Conservation (phyloP, 1,140 invertebrate species). For the Sminthurinus signatus region DNA sequence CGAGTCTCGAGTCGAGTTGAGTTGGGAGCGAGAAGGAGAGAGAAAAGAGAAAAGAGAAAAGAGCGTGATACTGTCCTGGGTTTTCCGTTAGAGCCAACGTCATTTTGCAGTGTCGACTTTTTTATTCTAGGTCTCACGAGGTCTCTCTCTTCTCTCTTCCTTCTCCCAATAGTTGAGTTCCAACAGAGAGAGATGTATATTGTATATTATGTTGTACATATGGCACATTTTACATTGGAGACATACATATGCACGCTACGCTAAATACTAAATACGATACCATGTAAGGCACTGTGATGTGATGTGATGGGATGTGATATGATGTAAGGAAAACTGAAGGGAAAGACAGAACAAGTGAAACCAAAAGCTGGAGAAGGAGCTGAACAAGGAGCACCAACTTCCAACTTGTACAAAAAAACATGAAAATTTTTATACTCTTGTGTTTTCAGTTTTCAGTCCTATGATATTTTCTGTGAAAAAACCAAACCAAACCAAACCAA, state of each 20-base stretch:
- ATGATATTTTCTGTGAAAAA: too few species aligned
- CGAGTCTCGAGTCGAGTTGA: too few species aligned
- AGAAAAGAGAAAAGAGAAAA: not conserved
- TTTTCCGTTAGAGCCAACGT: not conserved
- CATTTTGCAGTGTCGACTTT: not conserved
- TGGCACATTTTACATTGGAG: not conserved
- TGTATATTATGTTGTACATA: too few species aligned
- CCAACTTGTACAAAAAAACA: too few species aligned
- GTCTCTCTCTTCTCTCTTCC: too few species aligned
- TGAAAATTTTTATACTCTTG: too few species aligned
- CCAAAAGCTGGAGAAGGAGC: not conserved
- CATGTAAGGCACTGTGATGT: not conserved
- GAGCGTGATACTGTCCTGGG: not conserved
- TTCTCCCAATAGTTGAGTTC: not conserved
- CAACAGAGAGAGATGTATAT: too few species aligned
- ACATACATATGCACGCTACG: not conserved
- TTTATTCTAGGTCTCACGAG: not conserved
- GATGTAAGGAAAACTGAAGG: not conserved
- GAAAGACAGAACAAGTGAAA: not conserved
- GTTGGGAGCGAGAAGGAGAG: too few species aligned
- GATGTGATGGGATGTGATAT: too few species aligned
- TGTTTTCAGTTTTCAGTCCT: too few species aligned
- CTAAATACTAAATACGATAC: not conserved
- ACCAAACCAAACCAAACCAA: too few species aligned
- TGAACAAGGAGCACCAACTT: too few species aligned